A percentile compares a stretch with the other conserved stretches of the same genome.
Evolutionary conservation across 2,888 invertebrate genomes (phyloP).

Genomic region (Hypomecis atomaria): DNA sequence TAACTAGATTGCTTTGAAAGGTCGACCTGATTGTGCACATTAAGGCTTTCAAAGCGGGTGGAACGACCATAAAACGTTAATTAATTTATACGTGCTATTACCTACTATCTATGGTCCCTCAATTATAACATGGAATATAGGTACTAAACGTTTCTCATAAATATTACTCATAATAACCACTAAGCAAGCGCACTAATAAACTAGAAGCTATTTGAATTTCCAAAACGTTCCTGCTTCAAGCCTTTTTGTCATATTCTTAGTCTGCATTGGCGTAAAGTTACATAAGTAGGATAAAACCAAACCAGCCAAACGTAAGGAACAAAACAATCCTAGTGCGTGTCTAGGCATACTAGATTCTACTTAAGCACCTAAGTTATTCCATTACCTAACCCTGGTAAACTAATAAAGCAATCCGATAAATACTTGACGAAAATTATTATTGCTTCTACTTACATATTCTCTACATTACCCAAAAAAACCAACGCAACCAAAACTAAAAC

Average conservation of each 20-base stretch:
- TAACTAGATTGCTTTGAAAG: too few relatives aligned
- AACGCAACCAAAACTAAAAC: neutral
- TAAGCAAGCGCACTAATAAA: neutral
- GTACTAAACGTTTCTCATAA: too few relatives aligned
- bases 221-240: neutral
- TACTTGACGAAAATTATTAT: neutral
- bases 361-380: conserved; percentile 16
- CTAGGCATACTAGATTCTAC: conserved; percentile 25
- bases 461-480: neutral
- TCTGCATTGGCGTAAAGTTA: conserved; percentile 78
- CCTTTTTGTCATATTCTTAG: conserved; percentile 53
- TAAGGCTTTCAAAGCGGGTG: too few relatives aligned
- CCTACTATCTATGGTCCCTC: too few relatives aligned
- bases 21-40: too few relatives aligned
- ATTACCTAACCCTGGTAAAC: conserved; percentile 4
- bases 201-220: neutral
- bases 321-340: conserved; percentile 31
- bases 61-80: too few relatives aligned
- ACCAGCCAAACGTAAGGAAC: conserved; percentile 39
- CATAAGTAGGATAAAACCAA: conserved; percentile 58
- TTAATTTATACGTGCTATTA: too few relatives aligned
- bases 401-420: conserved; percentile 3
- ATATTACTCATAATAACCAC: too few relatives aligned
- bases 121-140: too few relatives aligned
- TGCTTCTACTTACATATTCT: neutral